Evolutionary conservation across 2,888 invertebrate genomes (phyloP), one percentile per base, ranked within the genome.

Genomic region (Rhagonycha fulva): DNA sequence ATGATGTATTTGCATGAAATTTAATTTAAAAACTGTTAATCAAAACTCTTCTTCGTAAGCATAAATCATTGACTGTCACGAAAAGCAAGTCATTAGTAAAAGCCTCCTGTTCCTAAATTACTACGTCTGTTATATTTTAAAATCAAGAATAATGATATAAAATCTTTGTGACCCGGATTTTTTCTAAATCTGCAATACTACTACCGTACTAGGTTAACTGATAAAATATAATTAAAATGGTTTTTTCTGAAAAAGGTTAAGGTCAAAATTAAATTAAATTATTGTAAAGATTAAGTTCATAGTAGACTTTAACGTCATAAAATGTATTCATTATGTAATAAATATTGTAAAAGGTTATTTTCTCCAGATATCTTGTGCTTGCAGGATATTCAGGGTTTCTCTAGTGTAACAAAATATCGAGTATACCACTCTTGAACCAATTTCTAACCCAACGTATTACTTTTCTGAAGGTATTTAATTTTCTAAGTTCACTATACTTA

Each of bases 21-120:
- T 24, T 66, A 66, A 24, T 66, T n/a, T n/a, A 26, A n/a, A 19
- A 74, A 66, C 70, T 70, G 63, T 70, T 70, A 73, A 70, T 70
- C 70, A 67, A 70, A 74, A 66, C 74, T 32, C 68, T 28, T 61
- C 30, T 19, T 62, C 70, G 63, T 47, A 47, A 62, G 61, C 74
- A 74, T 74, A 74, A 74, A 74, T 74, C 70, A 74, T 70, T 62
- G 69, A 70, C 70, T 74, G 74, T 74, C 74, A 62, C 26, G 47
- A 74, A 73, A 67, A 74, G 74, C 74, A 74, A 63, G 74, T 74
- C 74, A 74, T 74, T 70, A 74, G 70, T 70, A 70, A 70, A 70
- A 70, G 63, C 66, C 63, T 66, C 26, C 23, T 66, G 63, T 66
- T 66, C 26, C 63, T 66, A 66, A 66, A 23, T 66, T 26, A 66